Percentiles rank a stretch among this genome's conserved stretches.
phyloP scores from a whole-genome alignment of 1,140 invertebrate genomes.

The Aphelenchoides avenae region DNA sequence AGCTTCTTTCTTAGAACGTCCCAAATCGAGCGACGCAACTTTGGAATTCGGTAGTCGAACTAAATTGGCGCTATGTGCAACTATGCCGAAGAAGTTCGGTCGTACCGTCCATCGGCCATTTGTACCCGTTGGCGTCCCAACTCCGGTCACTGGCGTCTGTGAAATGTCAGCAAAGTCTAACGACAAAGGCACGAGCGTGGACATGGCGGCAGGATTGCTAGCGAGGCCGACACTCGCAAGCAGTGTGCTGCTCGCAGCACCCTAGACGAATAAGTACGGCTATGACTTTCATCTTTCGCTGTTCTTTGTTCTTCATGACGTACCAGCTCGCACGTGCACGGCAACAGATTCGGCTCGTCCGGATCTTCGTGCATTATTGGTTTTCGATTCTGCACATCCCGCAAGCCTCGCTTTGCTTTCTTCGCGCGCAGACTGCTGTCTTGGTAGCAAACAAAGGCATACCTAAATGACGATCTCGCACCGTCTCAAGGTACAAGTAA shows the following conservation, averaged over 20 bases:
- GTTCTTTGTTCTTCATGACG: too few relatives aligned
- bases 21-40: constrained; percentile 22
- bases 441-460: constrained; percentile 45
- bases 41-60: neutral
- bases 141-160: neutral
- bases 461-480: too few relatives aligned
- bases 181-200: constrained; percentile 5
- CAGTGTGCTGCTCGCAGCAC: too few relatives aligned
- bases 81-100: too few relatives aligned
- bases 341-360: neutral
- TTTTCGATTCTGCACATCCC: neutral
- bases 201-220: too few relatives aligned
- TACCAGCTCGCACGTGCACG: constrained; percentile 31
- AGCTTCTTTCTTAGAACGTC: constrained; percentile 27
- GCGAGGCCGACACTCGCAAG: too few relatives aligned
- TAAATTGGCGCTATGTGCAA: neutral
- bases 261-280: too few relatives aligned
- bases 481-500: too few relatives aligned
- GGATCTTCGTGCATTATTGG: neutral
- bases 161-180: neutral
- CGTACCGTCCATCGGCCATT: neutral
- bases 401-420: constrained; percentile 14
- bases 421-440: constrained; percentile 17
- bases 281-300: too few relatives aligned
- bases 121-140: neutral